These are phyloP conservation scores for Drosophila diplacantha DNA, from an alignment of 2,888 invertebrate species.

Conservation along the genomic window DNA sequence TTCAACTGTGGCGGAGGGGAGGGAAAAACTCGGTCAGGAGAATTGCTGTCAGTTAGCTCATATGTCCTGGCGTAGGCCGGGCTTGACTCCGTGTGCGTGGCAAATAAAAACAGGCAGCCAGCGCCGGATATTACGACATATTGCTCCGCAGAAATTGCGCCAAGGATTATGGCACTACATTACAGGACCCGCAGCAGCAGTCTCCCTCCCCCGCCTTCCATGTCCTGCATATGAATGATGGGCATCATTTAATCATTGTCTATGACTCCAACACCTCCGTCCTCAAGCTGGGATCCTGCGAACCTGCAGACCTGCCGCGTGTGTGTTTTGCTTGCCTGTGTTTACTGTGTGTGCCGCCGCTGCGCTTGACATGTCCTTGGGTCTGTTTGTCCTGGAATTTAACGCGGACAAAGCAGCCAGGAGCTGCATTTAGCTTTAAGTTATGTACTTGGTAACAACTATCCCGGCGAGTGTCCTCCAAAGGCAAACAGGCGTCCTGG, in stretches of 20 bases:
- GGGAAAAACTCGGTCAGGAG: slow-evolving; percentile 11
- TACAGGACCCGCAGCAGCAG: slow-evolving; percentile 47
- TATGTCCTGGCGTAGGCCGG: slow-evolving; percentile 46
- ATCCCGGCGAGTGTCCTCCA: slow-evolving; percentile 6
- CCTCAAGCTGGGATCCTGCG: slow-evolving; percentile 12
- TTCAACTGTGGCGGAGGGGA: slow-evolving; percentile 48
- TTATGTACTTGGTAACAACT: slow-evolving; percentile 61
- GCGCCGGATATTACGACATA: slow-evolving; percentile 71
- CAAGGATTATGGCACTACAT: slow-evolving; percentile 71
- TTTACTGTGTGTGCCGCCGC: slow-evolving; percentile 12
- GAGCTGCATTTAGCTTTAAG: slow-evolving; percentile 57
- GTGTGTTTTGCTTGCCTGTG: slow-evolving; percentile 26
- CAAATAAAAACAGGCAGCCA: slow-evolving; percentile 66
- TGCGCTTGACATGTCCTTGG: slow-evolving; percentile 70
- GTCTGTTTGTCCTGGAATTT: slow-evolving; percentile 67
- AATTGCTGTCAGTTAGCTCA: slow-evolving; percentile 57
- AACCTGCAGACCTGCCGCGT: slow-evolving; percentile 1
- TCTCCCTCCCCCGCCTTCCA: slow-evolving; percentile 4
- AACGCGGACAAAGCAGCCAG: slow-evolving; percentile 41
- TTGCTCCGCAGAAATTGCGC: slow-evolving; percentile 69
- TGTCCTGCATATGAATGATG: slow-evolving; percentile 67
- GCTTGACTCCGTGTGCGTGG: slow-evolving; percentile 39
- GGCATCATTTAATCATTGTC: slow-evolving; percentile 70
- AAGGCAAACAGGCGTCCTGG: slow-evolving; percentile 9
- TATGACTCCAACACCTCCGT: slow-evolving; percentile 64